Conservation (phyloP, 1,140 invertebrate genomes). For the Eufriesea mexicana region DNA sequence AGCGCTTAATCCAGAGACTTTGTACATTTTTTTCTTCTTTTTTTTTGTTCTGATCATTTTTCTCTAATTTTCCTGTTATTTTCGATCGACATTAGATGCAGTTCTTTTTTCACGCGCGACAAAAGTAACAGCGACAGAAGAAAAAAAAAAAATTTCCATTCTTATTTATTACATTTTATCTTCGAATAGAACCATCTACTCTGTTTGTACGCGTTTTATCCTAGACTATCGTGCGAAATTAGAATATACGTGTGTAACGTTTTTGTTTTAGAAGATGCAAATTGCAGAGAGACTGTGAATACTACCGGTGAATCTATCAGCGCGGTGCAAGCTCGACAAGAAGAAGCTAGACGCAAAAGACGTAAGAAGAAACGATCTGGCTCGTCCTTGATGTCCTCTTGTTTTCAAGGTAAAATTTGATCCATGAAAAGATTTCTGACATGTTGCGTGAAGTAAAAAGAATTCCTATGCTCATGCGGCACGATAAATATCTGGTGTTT, state of each 20-base stretch:
- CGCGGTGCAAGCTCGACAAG: constrained; percentile 86
- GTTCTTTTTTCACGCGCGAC: too few species aligned
- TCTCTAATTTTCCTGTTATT: too few species aligned
- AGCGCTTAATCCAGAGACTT: too few species aligned
- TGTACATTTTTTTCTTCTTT: too few species aligned
- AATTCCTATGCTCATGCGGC: neutral
- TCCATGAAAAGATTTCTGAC: neutral
- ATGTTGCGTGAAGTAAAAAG: neutral
- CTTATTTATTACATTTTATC: too few species aligned
- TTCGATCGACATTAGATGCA: too few species aligned
- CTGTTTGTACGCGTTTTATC: neutral
- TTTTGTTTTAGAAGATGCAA: constrained; percentile 73
- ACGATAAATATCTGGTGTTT: too few species aligned
- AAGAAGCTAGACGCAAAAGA: constrained; percentile 92
- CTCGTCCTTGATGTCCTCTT: constrained; percentile 92
- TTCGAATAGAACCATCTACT: neutral
- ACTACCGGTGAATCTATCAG: constrained; percentile 78
- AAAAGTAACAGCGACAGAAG: too few species aligned
- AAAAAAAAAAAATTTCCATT: too few species aligned
- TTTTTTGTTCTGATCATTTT: too few species aligned
- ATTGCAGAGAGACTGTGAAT: constrained; percentile 72
- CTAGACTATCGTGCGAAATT: neutral
- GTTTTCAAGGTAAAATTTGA: constrained; percentile 89
- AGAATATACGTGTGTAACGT: neutral
- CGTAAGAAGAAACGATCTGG: constrained; percentile 94